Conservation (phyloP, 2,797 vertebrate genomes). For the Poeciliopsis turneri region DNA sequence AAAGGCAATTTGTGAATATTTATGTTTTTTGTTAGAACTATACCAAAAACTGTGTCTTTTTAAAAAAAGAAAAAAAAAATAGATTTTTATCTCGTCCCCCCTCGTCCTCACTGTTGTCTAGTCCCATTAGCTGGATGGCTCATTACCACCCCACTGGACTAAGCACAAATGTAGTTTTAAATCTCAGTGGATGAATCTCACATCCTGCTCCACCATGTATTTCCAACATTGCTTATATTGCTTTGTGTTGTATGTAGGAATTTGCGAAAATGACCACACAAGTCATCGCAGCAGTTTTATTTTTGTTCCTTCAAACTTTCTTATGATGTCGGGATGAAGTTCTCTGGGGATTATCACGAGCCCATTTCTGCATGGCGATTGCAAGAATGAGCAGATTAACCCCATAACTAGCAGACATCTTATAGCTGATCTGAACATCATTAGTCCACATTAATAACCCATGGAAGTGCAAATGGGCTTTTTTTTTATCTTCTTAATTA, state of each 20-base stretch:
- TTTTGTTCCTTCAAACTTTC: slow-evolving; percentile 73
- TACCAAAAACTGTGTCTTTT: not conserved
- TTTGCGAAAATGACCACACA: slow-evolving; percentile 45
- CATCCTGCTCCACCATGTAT: not conserved
- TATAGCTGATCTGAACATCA: slow-evolving; percentile 81
- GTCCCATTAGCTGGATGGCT: not conserved
- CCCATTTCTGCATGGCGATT: slow-evolving; percentile 72
- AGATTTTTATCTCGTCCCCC: not conserved
- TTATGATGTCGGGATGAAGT: slow-evolving; percentile 59
- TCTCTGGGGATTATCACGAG: slow-evolving; percentile 61
- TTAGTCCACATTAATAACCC: slow-evolving; percentile 85
- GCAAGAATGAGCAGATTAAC: slow-evolving; percentile 83
- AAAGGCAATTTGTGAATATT: not conserved
- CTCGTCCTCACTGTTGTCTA: not conserved
- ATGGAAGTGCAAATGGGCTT: slow-evolving; percentile 80
- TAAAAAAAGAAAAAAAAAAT: not conserved
- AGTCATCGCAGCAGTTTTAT: slow-evolving; percentile 49
- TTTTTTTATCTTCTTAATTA: slow-evolving; percentile 84
- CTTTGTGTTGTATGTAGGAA: slow-evolving; percentile 24
- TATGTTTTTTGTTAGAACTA: not conserved
- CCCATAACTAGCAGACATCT: slow-evolving; percentile 81
- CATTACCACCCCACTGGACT: not conserved
- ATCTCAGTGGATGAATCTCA: not conserved
- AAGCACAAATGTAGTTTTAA: not conserved
- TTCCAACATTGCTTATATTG: not conserved